Evolutionary conservation across 2,113 vertebrate genomes (phyloP), one percentile per base, ranked within the genome.

Genomic region (Gopherus evgoodei): DNA sequence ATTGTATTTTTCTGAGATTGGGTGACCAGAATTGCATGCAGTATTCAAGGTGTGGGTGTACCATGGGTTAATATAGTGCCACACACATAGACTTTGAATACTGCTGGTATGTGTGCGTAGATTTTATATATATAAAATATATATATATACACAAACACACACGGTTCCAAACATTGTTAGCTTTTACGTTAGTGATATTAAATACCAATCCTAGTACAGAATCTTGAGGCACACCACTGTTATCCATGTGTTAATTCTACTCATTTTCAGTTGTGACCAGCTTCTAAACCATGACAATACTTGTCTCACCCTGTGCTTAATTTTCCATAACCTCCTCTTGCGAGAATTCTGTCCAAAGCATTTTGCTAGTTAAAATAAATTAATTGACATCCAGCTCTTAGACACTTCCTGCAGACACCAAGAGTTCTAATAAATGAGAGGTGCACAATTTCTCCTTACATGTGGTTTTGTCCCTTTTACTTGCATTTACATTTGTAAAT

Each of bases 401-500:
- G 22, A 21, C 1, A 1, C 6, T 81, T 50, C 8, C 17, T 87
- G 53, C 75, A 16, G 25, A 17, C 19, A 21, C 35, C 19, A 11
- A 22, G 2, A 52, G 52, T 83, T 83, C 16, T 83, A n/a, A 72
- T 14, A 69, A 83, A 72, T 31, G 44, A 86, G 54, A 78, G 3
- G 12, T 6, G 56, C 22, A 38, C 5, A 54, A 54, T 76, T 91
- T 83, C 76, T 83, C 5, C 22, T 38, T 57, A 9, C 8, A 29
- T 1, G 2, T 13, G 4, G 22, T 27, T 27, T 53, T 17, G 3
- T 1, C 1, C 14, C 19, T 8, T 8, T 53, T 44, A 57, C 56
- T 80, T 94, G 84, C 56, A 81, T 72, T 27, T 2, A 3, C 22
- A 35, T 6, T 81, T 94, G 75, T n/a, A 87, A 75, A 38, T 47